These are phyloP conservation scores for Copidosoma floridanum DNA, from an alignment of 1,140 invertebrate genomes.

Conservation along the genomic window DNA sequence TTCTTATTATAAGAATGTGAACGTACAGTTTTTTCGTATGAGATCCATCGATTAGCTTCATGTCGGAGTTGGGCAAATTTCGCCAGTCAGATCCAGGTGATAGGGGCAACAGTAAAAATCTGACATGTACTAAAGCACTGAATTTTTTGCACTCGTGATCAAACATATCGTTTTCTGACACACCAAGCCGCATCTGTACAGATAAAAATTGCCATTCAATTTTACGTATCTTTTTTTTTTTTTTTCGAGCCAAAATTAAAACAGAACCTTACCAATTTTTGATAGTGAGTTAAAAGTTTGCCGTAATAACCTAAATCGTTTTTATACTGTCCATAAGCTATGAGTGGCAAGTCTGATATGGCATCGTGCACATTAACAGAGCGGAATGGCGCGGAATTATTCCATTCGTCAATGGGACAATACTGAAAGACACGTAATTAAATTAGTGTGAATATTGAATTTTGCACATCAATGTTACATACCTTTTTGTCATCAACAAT, in stretches of 20 bases:
- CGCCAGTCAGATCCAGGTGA: constrained; percentile 82
- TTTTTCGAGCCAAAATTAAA: not conserved
- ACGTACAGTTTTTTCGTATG: constrained; percentile 64
- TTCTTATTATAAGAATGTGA: not conserved
- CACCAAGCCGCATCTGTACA: no score
- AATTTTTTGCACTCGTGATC: constrained; percentile 88
- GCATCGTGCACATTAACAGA: constrained; percentile 77
- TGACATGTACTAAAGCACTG: constrained; percentile 73
- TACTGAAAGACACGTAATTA: no score
- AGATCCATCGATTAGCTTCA: constrained; percentile 70
- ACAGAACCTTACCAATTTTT: constrained; percentile 60
- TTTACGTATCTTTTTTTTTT: no score
- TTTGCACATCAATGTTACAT: no score
- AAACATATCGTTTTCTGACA: constrained; percentile 52
- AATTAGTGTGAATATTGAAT: no score
- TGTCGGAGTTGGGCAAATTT: constrained; percentile 75
- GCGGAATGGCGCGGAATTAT: constrained; percentile 62
- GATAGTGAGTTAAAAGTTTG: constrained; percentile 73
- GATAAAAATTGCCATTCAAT: no score
- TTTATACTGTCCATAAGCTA: constrained; percentile 68
- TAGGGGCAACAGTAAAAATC: constrained; percentile 75
- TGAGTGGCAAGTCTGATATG: constrained; percentile 78
- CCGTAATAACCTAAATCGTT: constrained; percentile 73
- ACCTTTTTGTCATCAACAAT: constrained; percentile 69
- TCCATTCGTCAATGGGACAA: no score